Evolutionary conservation across 2,888 invertebrate species (phyloP), one percentile per base, ranked within the genome.

Genomic region (Melolontha melolontha): DNA sequence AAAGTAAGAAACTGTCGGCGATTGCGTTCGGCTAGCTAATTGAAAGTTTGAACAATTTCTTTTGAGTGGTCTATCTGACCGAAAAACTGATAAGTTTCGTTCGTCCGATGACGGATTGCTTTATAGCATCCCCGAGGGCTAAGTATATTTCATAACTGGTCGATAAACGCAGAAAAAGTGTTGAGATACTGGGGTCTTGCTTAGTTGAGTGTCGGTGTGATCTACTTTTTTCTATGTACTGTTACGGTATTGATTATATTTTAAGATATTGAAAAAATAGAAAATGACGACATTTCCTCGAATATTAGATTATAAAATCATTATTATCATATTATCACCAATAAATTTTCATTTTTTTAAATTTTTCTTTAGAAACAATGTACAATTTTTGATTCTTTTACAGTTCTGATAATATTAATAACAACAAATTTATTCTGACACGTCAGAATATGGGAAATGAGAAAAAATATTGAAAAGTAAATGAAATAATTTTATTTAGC

Each of bases 31-130:
- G 39, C 39, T 39, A 52, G 40, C 54, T 54, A 54, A 54, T 54
- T 54, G 54, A 54, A 54, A 54, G 40, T 54, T 54, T 54, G 54
- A 54, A 54, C 54, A 40, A 16, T 54, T 54, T 54, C 54, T 54
- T 54, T 54, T 40, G 54, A 40, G 40, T 17, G 16, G 54, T 39
- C 54, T 40, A 54, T 40, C 54, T 17, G 54, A 54, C 54, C 17
- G 16, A 16, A 34, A 54, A 54, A 54, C 40, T 54, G 54, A 54
- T 54, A 54, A 40, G 40, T 54, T 54, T 40, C 54, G 41, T 11
- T 14, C 40, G 16, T 10, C 54, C 54, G 10, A 40, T 54, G 54
- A 52, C 52, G 34, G 52, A 54, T 54, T 54, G 40, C 54, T 54
- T 54, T 54, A 54, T 40, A 52, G 39, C 54, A 54, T 54, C n/a